These are phyloP conservation scores for Etheostoma cragini DNA, from an alignment of 2,113 vertebrate species.

Conservation along the genomic window DNA sequence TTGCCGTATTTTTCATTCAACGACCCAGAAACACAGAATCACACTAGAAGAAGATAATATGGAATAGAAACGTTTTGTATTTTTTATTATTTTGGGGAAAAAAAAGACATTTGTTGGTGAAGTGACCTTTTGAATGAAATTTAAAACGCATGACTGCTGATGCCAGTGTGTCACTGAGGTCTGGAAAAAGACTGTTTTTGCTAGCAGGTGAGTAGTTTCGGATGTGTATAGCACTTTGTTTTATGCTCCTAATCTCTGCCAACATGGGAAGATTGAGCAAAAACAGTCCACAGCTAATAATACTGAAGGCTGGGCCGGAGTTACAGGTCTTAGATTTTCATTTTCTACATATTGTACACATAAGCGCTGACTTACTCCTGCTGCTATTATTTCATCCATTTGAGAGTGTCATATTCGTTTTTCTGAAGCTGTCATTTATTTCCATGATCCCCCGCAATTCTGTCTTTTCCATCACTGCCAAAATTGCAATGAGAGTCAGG, in stretches of 20 bases:
- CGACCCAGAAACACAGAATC: not conserved
- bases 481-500: not conserved
- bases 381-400: not conserved
- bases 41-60: not conserved
- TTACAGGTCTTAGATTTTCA: not conserved
- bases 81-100: not conserved
- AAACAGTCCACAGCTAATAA: not conserved
- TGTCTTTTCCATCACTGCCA: constrained; percentile 5
- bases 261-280: not conserved
- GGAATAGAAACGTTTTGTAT: not conserved
- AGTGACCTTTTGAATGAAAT: not conserved
- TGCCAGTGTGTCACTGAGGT: not conserved
- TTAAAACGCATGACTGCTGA: not conserved
- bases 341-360: not conserved
- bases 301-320: not conserved
- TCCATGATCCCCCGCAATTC: not conserved
- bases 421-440: constrained; percentile 1
- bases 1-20: constrained; percentile 3
- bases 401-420: not conserved
- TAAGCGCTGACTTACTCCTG: constrained; percentile 2
- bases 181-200: not conserved
- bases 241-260: not conserved
- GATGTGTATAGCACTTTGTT: not conserved
- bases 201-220: not conserved
- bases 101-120: too few species aligned